Evolutionary conservation across 2,888 invertebrate species (phyloP), one percentile per base, ranked within the genome.

Genomic region (Cryptocheilus praepositus): DNA sequence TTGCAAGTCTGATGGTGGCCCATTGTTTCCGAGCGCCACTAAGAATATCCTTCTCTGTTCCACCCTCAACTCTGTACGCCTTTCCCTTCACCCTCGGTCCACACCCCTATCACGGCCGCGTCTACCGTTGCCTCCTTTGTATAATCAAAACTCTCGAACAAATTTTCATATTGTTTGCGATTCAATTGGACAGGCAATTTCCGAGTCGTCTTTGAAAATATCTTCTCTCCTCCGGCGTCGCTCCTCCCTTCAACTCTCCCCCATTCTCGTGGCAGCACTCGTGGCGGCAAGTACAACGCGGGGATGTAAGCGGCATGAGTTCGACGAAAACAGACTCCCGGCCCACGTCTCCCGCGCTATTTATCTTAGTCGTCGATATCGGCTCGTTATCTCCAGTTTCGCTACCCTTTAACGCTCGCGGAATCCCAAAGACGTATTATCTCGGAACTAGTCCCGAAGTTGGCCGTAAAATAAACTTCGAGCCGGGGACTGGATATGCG

Each of bases 161-260:
- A 87, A 88, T 87, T 87, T 87, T 88, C 86, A 87, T 86, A 86
- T 86, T 87, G 86, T 88, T 86, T 86, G 86, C 83, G 85, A 87
- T 86, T 88, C 87, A 86, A 87, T 87, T 86, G 86, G 84, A 86
- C 84, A 84, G 84, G 86, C 85, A 86, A 88, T 87, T 87, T 85
- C 83, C 84, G 82, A 81, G 82, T 81, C 79, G 82, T 82, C 86
- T 85, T 85, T 85, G 83, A 82, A 85, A 87, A 86, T 83, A 84
- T 82, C 83, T 81, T 76, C 79, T 67, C 73, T 70, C 68, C 70
- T 22, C 51, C 59, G 22, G 56, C 56, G 18, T 57, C 56, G 62
- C 54, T 46, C 15, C 69, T 62, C 54, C 60, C 58, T n/a, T n/a
- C n/a, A n/a, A n/a, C n/a, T n/a, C n/a, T n/a, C n/a, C n/a, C n/a